Conservation (phyloP, 1,140 invertebrate genomes). For the Zaprionus tsacasi region DNA sequence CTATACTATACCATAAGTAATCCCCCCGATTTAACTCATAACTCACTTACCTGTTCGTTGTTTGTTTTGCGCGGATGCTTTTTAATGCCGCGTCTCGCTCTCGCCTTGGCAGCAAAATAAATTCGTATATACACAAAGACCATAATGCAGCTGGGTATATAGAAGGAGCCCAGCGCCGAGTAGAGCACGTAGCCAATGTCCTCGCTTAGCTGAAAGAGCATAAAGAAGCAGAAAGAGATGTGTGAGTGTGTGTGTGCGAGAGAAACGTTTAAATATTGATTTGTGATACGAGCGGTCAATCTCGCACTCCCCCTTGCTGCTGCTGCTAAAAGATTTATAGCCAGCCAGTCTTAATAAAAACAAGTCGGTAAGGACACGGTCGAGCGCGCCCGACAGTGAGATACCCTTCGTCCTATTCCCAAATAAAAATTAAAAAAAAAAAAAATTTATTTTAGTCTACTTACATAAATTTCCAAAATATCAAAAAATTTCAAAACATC, state of each 20-base stretch:
- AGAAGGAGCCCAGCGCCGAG: conserved; percentile 98
- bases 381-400: no score
- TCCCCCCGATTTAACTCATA: neutral
- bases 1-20: neutral
- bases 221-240: neutral
- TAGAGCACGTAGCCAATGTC: conserved; percentile 99
- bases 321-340: conserved; percentile 11
- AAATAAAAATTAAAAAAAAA: no score
- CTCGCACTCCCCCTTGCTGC: neutral
- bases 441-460: no score
- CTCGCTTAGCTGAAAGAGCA: conserved; percentile 93
- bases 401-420: no score
- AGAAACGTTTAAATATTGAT: conserved; percentile 36
- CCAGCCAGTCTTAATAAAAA: conserved; percentile 7
- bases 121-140: conserved; percentile 99
- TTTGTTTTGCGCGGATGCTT: conserved; percentile 89
- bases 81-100: conserved; percentile 93
- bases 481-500: no score
- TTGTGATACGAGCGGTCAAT: conserved; percentile 17
- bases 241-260: neutral
- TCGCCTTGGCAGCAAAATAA: conserved; percentile 97
- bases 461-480: no score
- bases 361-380: no score
- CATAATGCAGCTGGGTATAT: conserved; percentile 99
- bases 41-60: conserved; percentile 84